phyloP scores from a whole-genome alignment of 2,113 vertebrate species.

The Morphnarchus princeps region DNA sequence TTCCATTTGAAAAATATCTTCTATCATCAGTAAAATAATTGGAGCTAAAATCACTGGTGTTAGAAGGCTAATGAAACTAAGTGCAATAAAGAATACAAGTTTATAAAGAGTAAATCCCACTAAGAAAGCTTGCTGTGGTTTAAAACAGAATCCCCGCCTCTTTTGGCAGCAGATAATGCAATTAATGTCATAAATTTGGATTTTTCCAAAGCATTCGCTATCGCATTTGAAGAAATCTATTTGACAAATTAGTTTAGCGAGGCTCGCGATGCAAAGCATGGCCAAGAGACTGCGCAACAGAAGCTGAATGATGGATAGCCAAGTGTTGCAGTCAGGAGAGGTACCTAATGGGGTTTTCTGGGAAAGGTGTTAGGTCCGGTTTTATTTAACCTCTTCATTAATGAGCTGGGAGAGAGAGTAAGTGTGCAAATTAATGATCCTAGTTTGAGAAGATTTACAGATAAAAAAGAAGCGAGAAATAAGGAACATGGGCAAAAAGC shows the following conservation, averaged over 20 bases:
- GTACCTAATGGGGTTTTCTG: conserved; percentile 34
- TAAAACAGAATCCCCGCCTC: not conserved
- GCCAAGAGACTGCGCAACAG: not conserved
- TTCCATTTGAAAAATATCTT: conserved; percentile 50
- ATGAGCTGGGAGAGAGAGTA: conserved; percentile 21
- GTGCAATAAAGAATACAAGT: not conserved
- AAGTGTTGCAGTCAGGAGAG: not conserved
- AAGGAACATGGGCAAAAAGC: not conserved
- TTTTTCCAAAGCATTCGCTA: conserved; percentile 31
- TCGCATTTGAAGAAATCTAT: conserved; percentile 24
- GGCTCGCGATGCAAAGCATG: not conserved
- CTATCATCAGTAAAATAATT: conserved; percentile 45
- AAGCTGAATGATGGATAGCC: conserved; percentile 46
- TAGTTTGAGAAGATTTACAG: not conserved
- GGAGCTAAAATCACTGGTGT: conserved; percentile 21
- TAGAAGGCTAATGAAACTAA: conserved; percentile 14
- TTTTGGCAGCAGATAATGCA: conserved; percentile 19
- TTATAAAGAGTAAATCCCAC: not conserved
- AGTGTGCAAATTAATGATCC: conserved; percentile 40
- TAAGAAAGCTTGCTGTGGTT: not conserved
- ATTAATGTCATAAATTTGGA: conserved; percentile 20
- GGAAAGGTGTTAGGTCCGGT: not conserved
- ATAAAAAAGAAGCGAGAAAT: not conserved
- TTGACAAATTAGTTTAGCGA: conserved; percentile 38
- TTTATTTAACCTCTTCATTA: conserved; percentile 60